Evolutionary conservation across 2,113 vertebrate species (phyloP), one percentile per base, ranked within the genome.

Genomic region (Petroica traversi): DNA sequence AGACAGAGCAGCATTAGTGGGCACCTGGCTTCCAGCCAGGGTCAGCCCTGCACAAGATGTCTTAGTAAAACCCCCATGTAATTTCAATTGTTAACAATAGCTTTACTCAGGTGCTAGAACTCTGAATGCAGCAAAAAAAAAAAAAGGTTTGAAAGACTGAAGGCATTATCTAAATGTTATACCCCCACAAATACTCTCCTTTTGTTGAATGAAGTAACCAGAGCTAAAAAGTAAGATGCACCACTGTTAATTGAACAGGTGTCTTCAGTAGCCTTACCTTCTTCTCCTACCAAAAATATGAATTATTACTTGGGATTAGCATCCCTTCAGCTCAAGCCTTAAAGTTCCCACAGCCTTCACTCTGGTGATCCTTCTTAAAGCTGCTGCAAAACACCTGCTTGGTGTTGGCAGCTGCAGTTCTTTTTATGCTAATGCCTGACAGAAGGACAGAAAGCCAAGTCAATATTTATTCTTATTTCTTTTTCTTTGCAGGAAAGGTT

Each of bases 151-250:
- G 23, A 51, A 71, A 78, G 23, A 29, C 6, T 23, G 24, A 2
- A 36, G 6, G 3, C 3, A 28, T 49, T 62, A 19, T 22, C 23
- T 88, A 8, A 43, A n/a, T 2, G 0, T 16, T 10, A 28, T n/a
- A 23, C 0, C 2, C 4, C 19, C 15, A 49, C 15, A 58, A 33
- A 75, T 25, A 33, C 3, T 8, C 7, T 48, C 9, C 1, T 61
- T 57, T 52, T 4, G 28, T 9, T 22, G 1, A 41, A 40, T 41
- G 6, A 69, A 82, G 5, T 29, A 57, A 12, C 6, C 5, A 31
- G 6, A 36, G 36, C 6, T n/a, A 48, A 68, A 76, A 36, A 36
- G 28, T 33, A 25, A 41, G n/a, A 5, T 14, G 1, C 19, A 74
- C 5, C 4, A 13, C 6, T 9, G 5, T 28, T 40, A 13, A 34